Base-by-base conservation (phyloP, 2,113 vertebrate species). In the Dipodomys spectabilis region DNA sequence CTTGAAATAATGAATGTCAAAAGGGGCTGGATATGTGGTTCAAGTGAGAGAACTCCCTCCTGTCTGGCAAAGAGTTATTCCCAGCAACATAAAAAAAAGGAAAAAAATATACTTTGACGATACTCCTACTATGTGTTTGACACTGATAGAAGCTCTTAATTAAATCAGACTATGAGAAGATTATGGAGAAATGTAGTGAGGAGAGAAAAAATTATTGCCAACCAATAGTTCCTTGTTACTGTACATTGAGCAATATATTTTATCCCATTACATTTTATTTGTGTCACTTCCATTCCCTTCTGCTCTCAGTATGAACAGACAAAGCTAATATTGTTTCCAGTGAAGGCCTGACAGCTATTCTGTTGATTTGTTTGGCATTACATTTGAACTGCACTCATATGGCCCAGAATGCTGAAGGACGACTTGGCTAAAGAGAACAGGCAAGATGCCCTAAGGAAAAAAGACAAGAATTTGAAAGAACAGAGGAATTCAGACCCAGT, bases 321-420 rank as follows among this genome's bases (percentile, higher is more conserved):
- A 92, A 90, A 92, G 92, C 93, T 97, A 95, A 96, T 92, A 96
- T 79, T 92, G 95, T 95, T 97, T 96, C 94, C 68, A 0, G 65
- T 67, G 94, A 95, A 95, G 93, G 74, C 90, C 94, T 96, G 96
- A 95, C 92, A 93, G 94, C 95, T 93, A 88, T 95, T 95, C 92
- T 96, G 94, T 94, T 94, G 95, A 96, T 96, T 96, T 95, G 94
- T 90, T 96, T 95, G 95, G 97, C 94, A 89, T 95, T 96, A 49
- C 69, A 85, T 95, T 90, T 95, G 95, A 96, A 95, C 95, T 75
- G 93, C 90, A 79, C 78, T 95, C 92, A 53, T 23, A 53, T 60
- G 1, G 90, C 82, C 95, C 87, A 23, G 86, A 91, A 79, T 72
- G 71, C 86, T 88, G 90, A 96, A 95, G 74, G 82, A 94, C 91